phyloP scores from a whole-genome alignment of 2,888 invertebrate genomes.

The Heliconius hortense region DNA sequence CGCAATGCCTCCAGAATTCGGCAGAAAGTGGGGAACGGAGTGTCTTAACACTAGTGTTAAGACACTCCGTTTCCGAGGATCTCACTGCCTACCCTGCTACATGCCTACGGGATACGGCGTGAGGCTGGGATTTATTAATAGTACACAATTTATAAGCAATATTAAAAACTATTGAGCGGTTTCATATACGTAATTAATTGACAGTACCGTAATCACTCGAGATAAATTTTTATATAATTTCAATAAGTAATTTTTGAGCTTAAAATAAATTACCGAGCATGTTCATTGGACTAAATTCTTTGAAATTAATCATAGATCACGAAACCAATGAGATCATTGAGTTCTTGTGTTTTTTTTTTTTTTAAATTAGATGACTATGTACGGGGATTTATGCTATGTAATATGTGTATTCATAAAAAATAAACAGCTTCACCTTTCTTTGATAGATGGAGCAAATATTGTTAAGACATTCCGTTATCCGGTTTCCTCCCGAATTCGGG shows the following conservation, averaged over 20 bases:
- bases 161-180: not conserved
- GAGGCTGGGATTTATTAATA: not conserved
- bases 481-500: too few species aligned
- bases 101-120: too few species aligned
- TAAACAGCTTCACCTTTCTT: not conserved
- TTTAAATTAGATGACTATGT: not conserved
- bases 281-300: not conserved
- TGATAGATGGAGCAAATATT: not conserved
- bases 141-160: not conserved
- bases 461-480: too few species aligned
- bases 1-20: not conserved
- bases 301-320: constrained; percentile 1
- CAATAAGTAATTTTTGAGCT: not conserved
- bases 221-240: not conserved
- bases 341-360: not conserved
- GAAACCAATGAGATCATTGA: not conserved
- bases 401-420: not conserved
- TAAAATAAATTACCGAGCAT: not conserved
- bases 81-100: too few species aligned
- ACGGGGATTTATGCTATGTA: not conserved
- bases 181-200: not conserved
- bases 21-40: not conserved
- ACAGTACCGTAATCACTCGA: not conserved
- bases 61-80: too few species aligned
- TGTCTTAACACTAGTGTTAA: too few species aligned